A percentile compares a stretch with the other conserved stretches of the same genome.
phyloP scores from a whole-genome alignment of 37 sponge, comb jelly and placozoan genomes.

The Haliclona indistincta region DNA sequence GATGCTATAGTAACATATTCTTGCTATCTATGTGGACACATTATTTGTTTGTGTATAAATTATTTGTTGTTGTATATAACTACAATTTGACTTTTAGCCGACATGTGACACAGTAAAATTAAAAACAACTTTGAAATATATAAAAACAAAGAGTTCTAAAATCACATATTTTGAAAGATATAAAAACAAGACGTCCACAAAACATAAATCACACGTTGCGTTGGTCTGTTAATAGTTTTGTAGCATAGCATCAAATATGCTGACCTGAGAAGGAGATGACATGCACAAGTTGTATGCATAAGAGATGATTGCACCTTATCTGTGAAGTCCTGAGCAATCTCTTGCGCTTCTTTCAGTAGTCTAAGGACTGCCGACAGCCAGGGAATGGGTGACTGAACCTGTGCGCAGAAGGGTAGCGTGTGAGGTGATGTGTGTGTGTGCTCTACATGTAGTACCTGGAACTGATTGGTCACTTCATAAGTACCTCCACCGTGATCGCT shows the following conservation, averaged over 20 bases:
- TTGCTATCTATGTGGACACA: no score
- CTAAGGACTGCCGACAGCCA: constrained; percentile 56
- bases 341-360: constrained; percentile 33
- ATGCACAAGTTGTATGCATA: neutral
- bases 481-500: constrained; percentile 51
- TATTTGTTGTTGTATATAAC: no score
- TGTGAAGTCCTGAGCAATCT: constrained; percentile 67
- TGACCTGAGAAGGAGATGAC: neutral
- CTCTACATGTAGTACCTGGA: constrained; percentile 14
- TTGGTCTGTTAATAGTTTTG: neutral
- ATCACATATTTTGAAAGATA: no score
- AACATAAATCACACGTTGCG: no score
- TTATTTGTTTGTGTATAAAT: no score
- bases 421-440: no score
- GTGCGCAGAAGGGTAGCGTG: no score
- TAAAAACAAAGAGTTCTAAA: no score
- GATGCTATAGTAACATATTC: neutral
- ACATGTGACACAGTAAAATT: no score
- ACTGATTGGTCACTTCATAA: constrained; percentile 57
- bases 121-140: no score
- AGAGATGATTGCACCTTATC: constrained; percentile 60
- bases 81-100: no score
- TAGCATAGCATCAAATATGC: neutral
- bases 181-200: no score
- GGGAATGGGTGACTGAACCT: constrained; percentile 49